Conservation (phyloP, 2,797 vertebrate species). For the Acrossocheilus fasciatus region DNA sequence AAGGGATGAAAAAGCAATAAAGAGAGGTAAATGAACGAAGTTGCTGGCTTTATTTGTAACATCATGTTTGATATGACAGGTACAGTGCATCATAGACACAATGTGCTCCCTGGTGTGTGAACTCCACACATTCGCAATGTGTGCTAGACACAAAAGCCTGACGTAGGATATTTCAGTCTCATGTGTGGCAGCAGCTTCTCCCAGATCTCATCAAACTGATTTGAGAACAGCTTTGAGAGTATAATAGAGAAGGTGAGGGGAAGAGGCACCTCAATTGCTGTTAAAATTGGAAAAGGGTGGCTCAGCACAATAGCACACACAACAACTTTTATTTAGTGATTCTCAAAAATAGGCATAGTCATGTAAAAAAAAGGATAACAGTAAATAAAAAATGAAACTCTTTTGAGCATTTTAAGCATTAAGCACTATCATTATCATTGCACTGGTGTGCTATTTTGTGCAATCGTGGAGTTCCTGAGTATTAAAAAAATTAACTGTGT, state of each 20-base stretch:
- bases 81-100: conserved; percentile 38
- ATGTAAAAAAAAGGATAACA: neutral
- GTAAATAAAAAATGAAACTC: neutral
- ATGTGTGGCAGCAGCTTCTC: conserved; percentile 43
- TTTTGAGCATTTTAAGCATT: neutral
- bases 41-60: conserved; percentile 36
- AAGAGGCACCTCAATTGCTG: conserved; percentile 16
- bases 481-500: neutral
- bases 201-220: conserved; percentile 42
- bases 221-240: conserved; percentile 42
- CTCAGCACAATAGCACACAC: conserved; percentile 31
- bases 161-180: conserved; percentile 39
- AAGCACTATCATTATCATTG: neutral
- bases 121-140: conserved; percentile 40
- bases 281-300: conserved; percentile 31
- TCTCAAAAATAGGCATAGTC: neutral
- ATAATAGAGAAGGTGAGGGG: conserved; percentile 26
- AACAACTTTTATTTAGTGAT: conserved; percentile 4
- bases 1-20: conserved; percentile 3
- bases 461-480: neutral
- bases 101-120: conserved; percentile 28
- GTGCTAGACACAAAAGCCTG: conserved; percentile 43
- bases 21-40: conserved; percentile 26
- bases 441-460: neutral
- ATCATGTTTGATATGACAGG: conserved; percentile 35